Evolutionary conservation across 2,797 vertebrate genomes (phyloP).

Genomic region (Tangara arthus): DNA sequence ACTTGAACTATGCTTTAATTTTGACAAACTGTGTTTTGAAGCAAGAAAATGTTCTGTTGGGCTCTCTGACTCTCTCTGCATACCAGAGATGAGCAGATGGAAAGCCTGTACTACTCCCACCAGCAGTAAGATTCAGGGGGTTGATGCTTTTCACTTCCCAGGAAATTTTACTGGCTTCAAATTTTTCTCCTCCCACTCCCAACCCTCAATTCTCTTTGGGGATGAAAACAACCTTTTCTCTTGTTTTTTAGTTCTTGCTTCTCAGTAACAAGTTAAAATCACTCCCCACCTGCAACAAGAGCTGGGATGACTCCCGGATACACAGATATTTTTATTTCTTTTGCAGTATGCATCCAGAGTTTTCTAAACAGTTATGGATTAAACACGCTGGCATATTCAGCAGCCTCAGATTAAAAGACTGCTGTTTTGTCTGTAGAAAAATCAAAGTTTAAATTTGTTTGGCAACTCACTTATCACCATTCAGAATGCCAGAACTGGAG

Average conservation of each 20-base stretch:
- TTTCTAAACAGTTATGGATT: neutral
- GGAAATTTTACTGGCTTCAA: conserved; percentile 5
- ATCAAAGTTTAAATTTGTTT: neutral
- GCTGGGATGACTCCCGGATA: neutral
- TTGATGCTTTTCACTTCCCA: conserved; percentile 23
- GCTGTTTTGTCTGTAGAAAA: neutral
- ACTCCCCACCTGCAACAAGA: neutral
- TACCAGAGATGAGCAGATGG: conserved; percentile 25
- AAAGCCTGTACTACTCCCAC: conserved; percentile 36
- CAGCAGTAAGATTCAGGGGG: neutral
- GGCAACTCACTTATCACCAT: neutral
- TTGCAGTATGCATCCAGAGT: neutral
- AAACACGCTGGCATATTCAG: neutral
- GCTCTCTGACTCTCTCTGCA: neutral
- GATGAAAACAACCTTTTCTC: neutral
- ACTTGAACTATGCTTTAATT: neutral
- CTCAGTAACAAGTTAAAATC: neutral
- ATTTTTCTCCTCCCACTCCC: conserved; percentile 6
- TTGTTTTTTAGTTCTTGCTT: neutral
- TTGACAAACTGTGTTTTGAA: neutral
- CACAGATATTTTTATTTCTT: neutral
- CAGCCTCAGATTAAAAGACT: neutral
- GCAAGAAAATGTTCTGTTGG: neutral
- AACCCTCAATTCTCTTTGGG: neutral
- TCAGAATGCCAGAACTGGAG: neutral